A percentile compares a stretch with the other conserved stretches of the same genome.
Conservation (phyloP, 2,888 invertebrate genomes). For the Eumacrocentrus americanus region DNA sequence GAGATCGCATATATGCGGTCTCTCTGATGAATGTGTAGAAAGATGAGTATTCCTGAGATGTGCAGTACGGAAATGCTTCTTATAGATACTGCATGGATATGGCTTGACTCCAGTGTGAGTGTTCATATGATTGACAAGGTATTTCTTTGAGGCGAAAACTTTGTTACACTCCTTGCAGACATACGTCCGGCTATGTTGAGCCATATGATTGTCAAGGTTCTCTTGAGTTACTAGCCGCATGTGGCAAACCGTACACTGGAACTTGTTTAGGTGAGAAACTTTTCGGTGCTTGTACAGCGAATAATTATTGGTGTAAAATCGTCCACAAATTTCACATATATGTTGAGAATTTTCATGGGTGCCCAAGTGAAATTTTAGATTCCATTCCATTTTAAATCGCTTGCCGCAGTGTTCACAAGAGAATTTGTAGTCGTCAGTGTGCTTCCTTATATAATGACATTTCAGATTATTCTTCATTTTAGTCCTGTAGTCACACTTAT, state of each 20-base stretch:
- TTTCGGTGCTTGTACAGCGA: conserved; percentile 49
- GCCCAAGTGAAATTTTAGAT: conserved; percentile 51
- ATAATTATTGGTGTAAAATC: conserved; percentile 50
- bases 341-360: conserved; percentile 44
- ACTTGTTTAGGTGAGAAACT: conserved; percentile 49
- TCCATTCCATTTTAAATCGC: conserved; percentile 50
- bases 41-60: conserved; percentile 45
- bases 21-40: conserved; percentile 44
- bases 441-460: conserved; percentile 44
- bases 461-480: conserved; percentile 47
- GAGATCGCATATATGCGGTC: conserved; percentile 46
- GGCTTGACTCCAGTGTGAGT: conserved; percentile 48
- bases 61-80: conserved; percentile 45
- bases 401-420: conserved; percentile 49
- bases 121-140: conserved; percentile 45
- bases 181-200: conserved; percentile 45
- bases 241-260: conserved; percentile 46
- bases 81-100: conserved; percentile 48
- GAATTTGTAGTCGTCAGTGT: conserved; percentile 47
- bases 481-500: conserved; percentile 48
- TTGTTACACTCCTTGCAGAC: conserved; percentile 51
- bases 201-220: conserved; percentile 47
- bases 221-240: conserved; percentile 47
- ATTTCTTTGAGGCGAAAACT: conserved; percentile 48
- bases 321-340: conserved; percentile 53